phyloP scores from a whole-genome alignment of 2,113 vertebrate species.

The Heterochromis multidens region DNA sequence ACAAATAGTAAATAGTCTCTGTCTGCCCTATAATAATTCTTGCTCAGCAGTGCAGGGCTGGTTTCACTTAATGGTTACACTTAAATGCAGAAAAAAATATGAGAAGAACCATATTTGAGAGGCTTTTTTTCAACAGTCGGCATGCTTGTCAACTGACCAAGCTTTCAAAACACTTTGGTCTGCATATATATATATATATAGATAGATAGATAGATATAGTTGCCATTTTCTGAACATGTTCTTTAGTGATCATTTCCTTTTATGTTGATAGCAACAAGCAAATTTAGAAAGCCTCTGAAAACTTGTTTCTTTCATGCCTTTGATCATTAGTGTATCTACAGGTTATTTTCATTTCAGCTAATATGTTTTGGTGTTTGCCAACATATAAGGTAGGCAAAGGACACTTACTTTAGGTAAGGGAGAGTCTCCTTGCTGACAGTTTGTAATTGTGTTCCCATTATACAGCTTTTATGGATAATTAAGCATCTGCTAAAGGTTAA shows the following conservation, averaged over 20 bases:
- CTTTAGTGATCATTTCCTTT: too few species aligned
- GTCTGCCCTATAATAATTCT: neutral
- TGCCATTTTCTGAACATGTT: too few species aligned
- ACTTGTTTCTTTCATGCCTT: neutral
- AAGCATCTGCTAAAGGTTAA: conserved; percentile 18
- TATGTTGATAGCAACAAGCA: neutral
- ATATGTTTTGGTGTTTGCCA: conserved; percentile 4
- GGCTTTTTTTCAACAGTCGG: neutral
- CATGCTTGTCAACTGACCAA: neutral
- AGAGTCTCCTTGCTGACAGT: neutral
- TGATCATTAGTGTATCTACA: neutral
- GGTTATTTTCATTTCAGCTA: neutral
- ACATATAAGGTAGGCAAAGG: neutral
- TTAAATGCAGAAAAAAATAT: neutral
- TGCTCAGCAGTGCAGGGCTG: too few species aligned
- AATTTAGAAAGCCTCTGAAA: neutral
- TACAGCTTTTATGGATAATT: conserved; percentile 33
- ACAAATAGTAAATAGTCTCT: neutral
- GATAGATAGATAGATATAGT: too few species aligned
- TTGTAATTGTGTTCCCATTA: neutral
- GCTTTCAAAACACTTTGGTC: neutral
- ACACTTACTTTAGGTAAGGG: neutral
- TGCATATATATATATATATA: too few species aligned
- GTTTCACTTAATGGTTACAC: neutral
- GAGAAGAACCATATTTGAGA: neutral